Evolutionary conservation across 1,140 invertebrate genomes (phyloP).

Genomic region (Papilio aristodemus): DNA sequence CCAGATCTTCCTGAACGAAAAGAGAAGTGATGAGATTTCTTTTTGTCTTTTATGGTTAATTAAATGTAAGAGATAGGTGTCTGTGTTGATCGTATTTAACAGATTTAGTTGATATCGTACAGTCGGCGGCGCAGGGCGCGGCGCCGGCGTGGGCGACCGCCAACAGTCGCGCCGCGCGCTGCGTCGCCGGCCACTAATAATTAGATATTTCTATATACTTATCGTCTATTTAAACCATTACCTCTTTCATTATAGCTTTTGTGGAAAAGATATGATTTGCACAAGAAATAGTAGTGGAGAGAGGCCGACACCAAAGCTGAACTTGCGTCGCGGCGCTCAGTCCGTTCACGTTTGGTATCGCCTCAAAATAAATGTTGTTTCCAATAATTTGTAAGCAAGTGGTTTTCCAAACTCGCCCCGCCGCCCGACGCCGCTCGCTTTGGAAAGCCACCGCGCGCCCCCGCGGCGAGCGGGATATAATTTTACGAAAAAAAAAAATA

Average conservation of each 20-base stretch:
- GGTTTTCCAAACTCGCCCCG: conserved; percentile 53
- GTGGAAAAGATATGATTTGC: conserved; percentile 74
- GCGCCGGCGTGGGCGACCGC: conserved; percentile 33
- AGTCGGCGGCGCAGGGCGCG: conserved; percentile 30
- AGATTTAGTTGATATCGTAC: conserved; percentile 75
- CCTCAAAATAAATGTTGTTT: conserved; percentile 78
- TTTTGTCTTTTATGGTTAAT: conserved; percentile 76
- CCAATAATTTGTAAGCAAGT: conserved; percentile 75
- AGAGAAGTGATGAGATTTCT: conserved; percentile 69
- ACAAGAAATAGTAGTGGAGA: conserved; percentile 74
- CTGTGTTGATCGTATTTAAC: conserved; percentile 74
- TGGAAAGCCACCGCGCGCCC: conserved; percentile 56
- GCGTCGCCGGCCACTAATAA: conserved; percentile 50
- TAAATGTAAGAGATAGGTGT: conserved; percentile 75
- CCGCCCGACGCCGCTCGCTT: conserved; percentile 43
- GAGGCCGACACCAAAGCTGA: conserved; percentile 70
- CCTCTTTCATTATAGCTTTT: conserved; percentile 78
- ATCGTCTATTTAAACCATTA: conserved; percentile 78
- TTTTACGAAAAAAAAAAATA: conserved; percentile 67
- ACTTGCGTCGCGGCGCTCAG: conserved; percentile 31
- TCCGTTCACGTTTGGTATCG: conserved; percentile 66
- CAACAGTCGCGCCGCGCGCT: conserved; percentile 28
- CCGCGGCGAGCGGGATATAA: conserved; percentile 65
- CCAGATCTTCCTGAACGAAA: conserved; percentile 74
- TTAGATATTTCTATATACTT: conserved; percentile 78